Percentiles rank a stretch among this genome's conserved stretches.
Evolutionary conservation across 2,888 invertebrate species (phyloP).

Genomic region (Melieria crassipennis): DNA sequence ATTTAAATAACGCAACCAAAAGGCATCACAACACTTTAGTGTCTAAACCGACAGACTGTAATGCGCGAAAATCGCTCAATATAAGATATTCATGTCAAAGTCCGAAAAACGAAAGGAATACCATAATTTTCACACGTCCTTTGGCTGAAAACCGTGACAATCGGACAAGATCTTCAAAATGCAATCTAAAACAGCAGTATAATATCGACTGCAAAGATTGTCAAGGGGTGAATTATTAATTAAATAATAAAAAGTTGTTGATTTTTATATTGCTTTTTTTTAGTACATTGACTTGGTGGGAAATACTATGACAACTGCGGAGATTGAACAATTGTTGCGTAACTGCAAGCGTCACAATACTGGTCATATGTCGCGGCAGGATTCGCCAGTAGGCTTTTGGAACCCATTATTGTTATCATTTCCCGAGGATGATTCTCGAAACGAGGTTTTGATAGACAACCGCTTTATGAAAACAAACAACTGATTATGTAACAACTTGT

Average conservation of each 20-base stretch:
- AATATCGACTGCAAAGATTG: conserved; percentile 48
- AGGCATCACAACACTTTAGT: too few relatives aligned
- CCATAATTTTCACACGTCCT: too few relatives aligned
- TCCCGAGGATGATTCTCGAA: conserved; percentile 58
- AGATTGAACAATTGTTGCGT: conserved; percentile 53
- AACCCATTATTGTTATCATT: conserved; percentile 60
- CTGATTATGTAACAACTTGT: too few relatives aligned
- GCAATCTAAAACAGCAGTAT: conserved; percentile 45
- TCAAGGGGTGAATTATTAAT: background rate
- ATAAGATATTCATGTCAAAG: too few relatives aligned
- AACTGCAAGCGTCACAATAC: conserved; percentile 54
- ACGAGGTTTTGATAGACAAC: conserved; percentile 56
- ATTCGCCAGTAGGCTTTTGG: conserved; percentile 63
- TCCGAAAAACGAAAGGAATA: too few relatives aligned
- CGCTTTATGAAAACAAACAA: conserved; percentile 24
- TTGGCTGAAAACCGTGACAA: conserved; percentile 10
- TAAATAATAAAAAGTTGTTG: background rate
- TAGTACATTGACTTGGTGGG: conserved; percentile 58
- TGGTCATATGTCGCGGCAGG: conserved; percentile 40
- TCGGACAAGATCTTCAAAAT: conserved; percentile 13
- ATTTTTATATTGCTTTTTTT: conserved; percentile 9
- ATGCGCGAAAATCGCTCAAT: too few relatives aligned
- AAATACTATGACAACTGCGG: conserved; percentile 48
- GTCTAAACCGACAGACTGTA: too few relatives aligned
- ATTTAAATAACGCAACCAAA: too few relatives aligned